A percentile compares a stretch with the other conserved stretches of the same genome.
phyloP scores from a whole-genome alignment of 2,888 invertebrate genomes.

The Congeria kusceri region DNA sequence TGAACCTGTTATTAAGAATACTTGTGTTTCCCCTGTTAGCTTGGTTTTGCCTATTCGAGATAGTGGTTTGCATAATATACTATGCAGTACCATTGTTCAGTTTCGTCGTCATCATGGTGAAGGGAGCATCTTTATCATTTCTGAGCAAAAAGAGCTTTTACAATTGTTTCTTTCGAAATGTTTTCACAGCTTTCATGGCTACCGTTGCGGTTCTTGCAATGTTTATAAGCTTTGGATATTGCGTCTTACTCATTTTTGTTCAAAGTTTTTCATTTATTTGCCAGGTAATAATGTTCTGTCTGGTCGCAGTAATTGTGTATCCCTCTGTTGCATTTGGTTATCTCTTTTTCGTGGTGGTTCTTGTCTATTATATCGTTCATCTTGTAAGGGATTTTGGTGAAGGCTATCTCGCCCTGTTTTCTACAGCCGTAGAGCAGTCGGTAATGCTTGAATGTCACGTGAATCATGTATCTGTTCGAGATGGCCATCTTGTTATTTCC shows the following conservation, averaged over 20 bases:
- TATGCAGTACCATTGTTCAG: conserved; percentile 44
- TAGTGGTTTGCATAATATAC: conserved; percentile 20
- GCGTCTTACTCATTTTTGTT: conserved; percentile 39
- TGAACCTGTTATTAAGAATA: not conserved
- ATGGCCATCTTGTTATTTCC: conserved; percentile 25
- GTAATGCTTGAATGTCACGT: conserved; percentile 19
- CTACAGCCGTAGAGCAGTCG: conserved; percentile 42
- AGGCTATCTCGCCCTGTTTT: conserved; percentile 44
- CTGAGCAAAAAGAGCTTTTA: too few relatives aligned
- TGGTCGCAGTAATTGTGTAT: conserved; percentile 50
- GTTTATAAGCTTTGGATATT: conserved; percentile 28
- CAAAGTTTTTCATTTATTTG: conserved; percentile 44
- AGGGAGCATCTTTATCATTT: conserved; percentile 15
- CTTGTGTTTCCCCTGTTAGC: too few relatives aligned
- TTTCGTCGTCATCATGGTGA: conserved; percentile 26
- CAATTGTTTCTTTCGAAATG: conserved; percentile 12
- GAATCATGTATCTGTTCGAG: conserved; percentile 15
- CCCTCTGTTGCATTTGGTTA: conserved; percentile 46
- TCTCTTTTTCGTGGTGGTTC: conserved; percentile 46
- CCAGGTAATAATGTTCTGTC: conserved; percentile 41
- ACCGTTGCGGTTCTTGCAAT: conserved; percentile 6
- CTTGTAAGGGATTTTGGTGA: conserved; percentile 42
- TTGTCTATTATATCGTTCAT: conserved; percentile 48
- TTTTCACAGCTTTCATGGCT: not conserved
- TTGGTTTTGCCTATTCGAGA: conserved; percentile 34